phyloP scores from a whole-genome alignment of 1,140 invertebrate genomes.

The Drosophila kepulauana region DNA sequence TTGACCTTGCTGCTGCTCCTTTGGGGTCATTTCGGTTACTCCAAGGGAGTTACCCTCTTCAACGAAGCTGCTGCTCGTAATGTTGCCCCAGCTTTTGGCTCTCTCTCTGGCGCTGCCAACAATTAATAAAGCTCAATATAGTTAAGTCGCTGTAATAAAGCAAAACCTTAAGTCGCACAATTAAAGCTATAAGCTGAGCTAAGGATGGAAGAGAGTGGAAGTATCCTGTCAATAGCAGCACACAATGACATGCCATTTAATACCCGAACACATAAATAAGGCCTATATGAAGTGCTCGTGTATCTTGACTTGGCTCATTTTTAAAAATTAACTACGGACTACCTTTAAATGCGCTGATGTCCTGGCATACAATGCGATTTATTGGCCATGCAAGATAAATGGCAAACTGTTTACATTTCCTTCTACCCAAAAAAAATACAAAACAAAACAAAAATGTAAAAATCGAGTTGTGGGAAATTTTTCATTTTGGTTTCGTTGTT shows the following conservation, averaged over 20 bases:
- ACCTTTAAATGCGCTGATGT: conserved; percentile 51
- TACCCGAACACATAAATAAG: conserved; percentile 35
- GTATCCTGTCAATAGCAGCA: conserved; percentile 52
- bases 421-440: conserved; percentile 21
- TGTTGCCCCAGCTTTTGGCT: conserved; percentile 12
- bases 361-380: conserved; percentile 64
- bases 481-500: conserved; percentile 13
- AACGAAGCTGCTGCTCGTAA: conserved; percentile 2
- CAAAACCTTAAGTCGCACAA: conserved; percentile 76
- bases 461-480: conserved; percentile 14
- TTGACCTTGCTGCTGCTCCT: conserved; percentile 43
- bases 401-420: conserved; percentile 81
- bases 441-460: too few relatives aligned
- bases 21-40: conserved; percentile 12
- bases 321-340: conserved; percentile 77
- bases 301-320: conserved; percentile 63
- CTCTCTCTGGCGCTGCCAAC: conserved; percentile 26
- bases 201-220: conserved; percentile 8
- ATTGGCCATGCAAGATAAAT: conserved; percentile 81
- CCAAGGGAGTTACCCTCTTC: conserved; percentile 37
- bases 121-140: conserved; percentile 78
- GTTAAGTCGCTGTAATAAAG: conserved; percentile 70
- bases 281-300: conserved; percentile 31
- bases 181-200: conserved; percentile 65
- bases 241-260: conserved; percentile 63